Percentiles rank a stretch among this genome's conserved stretches.
Conservation (phyloP, 1,140 invertebrate genomes). For the Hesperophylax magnus region DNA sequence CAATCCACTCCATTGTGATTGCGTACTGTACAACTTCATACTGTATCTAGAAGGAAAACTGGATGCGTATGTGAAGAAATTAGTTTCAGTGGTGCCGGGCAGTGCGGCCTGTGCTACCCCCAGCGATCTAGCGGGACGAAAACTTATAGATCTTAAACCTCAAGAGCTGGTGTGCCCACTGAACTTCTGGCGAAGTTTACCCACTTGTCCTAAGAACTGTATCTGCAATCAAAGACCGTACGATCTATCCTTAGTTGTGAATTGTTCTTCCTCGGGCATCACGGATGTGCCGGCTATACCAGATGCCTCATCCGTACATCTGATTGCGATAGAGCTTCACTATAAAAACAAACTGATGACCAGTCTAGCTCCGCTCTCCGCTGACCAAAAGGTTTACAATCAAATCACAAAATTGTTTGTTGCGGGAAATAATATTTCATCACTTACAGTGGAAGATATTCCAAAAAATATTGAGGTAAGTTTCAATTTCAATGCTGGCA, state of each 20-base stretch:
- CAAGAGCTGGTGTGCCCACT: conserved; percentile 64
- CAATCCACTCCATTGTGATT: conserved; percentile 81
- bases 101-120: conserved; percentile 65
- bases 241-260: conserved; percentile 67
- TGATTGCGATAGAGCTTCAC: conserved; percentile 66
- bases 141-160: conserved; percentile 60
- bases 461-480: conserved; percentile 60
- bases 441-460: conserved; percentile 60
- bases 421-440: conserved; percentile 70
- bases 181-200: conserved; percentile 55
- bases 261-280: conserved; percentile 69
- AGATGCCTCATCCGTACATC: conserved; percentile 51
- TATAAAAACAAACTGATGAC: conserved; percentile 69
- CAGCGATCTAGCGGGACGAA: conserved; percentile 54
- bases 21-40: conserved; percentile 71
- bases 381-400: conserved; percentile 60
- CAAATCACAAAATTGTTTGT: conserved; percentile 69
- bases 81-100: conserved; percentile 63
- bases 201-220: conserved; percentile 68
- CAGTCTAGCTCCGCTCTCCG: conserved; percentile 60
- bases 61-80: conserved; percentile 59
- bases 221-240: conserved; percentile 65
- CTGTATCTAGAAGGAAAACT: conserved; percentile 65
- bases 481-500: too few relatives aligned
- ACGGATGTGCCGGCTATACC: conserved; percentile 58